phyloP scores from a whole-genome alignment of 2,113 vertebrate genomes.

The Oreocharis arfaki region DNA sequence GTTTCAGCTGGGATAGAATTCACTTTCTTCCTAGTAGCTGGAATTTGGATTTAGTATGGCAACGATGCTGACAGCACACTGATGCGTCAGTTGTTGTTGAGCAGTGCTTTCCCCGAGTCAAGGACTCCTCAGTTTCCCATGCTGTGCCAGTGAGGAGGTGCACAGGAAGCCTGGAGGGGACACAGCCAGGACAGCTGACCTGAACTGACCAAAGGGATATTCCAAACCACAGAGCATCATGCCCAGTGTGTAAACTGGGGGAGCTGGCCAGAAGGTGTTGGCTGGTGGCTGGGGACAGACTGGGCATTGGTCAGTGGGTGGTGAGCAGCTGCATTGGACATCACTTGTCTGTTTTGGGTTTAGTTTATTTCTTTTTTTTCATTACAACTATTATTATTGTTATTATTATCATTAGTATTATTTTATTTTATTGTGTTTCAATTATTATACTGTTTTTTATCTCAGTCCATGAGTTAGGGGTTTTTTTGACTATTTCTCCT shows the following conservation, averaged over 20 bases:
- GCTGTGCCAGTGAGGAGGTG: background rate
- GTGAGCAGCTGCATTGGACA: background rate
- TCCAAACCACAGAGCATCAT: background rate
- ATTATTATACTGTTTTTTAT: background rate
- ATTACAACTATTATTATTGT: background rate
- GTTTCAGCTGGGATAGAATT: background rate
- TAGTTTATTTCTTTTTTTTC: background rate
- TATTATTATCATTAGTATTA: background rate
- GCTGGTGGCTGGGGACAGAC: accelerated
- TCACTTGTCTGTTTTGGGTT: background rate
- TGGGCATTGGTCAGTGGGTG: background rate
- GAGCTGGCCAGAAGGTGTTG: accelerated
- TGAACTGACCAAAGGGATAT: background rate
- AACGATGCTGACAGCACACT: background rate
- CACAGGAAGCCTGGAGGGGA: background rate
- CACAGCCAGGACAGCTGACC: background rate
- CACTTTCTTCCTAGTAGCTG: background rate
- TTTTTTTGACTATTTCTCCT: background rate
- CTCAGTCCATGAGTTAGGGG: accelerated
- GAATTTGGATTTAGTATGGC: background rate
- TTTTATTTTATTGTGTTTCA: background rate
- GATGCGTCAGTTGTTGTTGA: background rate
- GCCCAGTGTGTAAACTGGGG: background rate
- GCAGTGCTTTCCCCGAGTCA: background rate
- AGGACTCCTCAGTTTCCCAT: background rate